These are phyloP conservation scores for Castor canadensis DNA, from an alignment of 2,113 vertebrate species.

Conservation along the genomic window DNA sequence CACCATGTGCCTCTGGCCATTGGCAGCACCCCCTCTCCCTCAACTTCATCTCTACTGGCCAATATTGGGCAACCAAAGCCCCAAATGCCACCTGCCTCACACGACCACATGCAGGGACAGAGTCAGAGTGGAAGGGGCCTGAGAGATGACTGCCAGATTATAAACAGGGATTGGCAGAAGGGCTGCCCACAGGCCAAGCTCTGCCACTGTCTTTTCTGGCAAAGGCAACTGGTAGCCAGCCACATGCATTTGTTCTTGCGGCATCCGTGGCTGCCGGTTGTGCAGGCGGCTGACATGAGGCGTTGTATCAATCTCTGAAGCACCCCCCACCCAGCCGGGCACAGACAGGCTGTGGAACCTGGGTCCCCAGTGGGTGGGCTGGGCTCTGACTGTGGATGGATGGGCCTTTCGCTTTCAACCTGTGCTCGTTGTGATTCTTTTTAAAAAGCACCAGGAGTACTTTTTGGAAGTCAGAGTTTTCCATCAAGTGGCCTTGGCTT, in stretches of 20 bases:
- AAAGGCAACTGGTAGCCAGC: not conserved
- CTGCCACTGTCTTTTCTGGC: not conserved
- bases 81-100: not conserved
- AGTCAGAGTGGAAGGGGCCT: not conserved
- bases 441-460: slow-evolving; percentile 77
- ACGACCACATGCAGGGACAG: not conserved
- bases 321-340: not conserved
- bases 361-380: not conserved
- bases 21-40: too few species aligned
- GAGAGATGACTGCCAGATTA: not conserved
- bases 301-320: not conserved
- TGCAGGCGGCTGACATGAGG: not conserved
- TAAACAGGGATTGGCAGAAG: not conserved
- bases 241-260: not conserved
- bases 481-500: slow-evolving; percentile 85
- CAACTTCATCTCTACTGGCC: not conserved
- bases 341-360: not conserved
- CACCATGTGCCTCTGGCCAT: not conserved
- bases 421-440: slow-evolving; percentile 48
- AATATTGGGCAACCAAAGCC: not conserved
- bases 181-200: not conserved
- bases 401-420: slow-evolving; percentile 49
- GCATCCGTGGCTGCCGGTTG: not conserved
- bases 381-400: not conserved
- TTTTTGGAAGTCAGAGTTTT: slow-evolving; percentile 82